Evolutionary conservation across 2,888 invertebrate species (phyloP), one percentile per base, ranked within the genome.

Genomic region (Eilema griseolum): DNA sequence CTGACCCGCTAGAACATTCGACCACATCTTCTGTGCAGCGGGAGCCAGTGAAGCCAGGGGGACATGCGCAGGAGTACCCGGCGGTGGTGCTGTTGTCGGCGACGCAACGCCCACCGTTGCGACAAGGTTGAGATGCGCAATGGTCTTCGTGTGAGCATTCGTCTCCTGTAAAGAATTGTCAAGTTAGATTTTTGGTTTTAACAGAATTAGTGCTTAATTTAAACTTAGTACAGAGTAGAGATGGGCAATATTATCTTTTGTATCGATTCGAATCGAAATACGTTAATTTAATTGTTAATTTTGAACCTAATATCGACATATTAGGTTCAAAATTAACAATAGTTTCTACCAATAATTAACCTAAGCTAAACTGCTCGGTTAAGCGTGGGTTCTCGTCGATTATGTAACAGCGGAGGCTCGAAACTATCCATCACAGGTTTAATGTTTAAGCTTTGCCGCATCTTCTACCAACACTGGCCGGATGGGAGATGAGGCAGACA

Each of bases 61-160:
- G 98, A 86, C 99, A 99, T 61, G 96, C 97, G 94, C 99, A 99
- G 82, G 97, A 97, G 95, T 97, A 99, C 59, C 97, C 96, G 69
- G 96, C 96, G 60, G 96, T 96, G 63, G 97, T 97, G 14, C 91
- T 87, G 76, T 95, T 94, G 82, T 97, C 96, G 11, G 98, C 98
- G 3, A 96, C 97, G 91, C 99, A 99, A 69, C 97, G 97, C 28
- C 98, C 99, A 1, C 98, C 98, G 92, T 99, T 99, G 73, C 97
- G 96, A 91, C 99, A 99, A 0, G 99, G 99, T 76, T 97, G 97
- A 52, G 98, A 98, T 76, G 98, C 98, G 93, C 99, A 99, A 88
- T 98, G 97, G 92, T 99, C 99, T 89, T 98, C 97, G 83, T 97
- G 97, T 83, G 98, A 98, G 93, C 99, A 99, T 90, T 97, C 97